These are phyloP conservation scores for Formicarius rufipectus DNA, from an alignment of 2,113 vertebrate species.

Conservation along the genomic window DNA sequence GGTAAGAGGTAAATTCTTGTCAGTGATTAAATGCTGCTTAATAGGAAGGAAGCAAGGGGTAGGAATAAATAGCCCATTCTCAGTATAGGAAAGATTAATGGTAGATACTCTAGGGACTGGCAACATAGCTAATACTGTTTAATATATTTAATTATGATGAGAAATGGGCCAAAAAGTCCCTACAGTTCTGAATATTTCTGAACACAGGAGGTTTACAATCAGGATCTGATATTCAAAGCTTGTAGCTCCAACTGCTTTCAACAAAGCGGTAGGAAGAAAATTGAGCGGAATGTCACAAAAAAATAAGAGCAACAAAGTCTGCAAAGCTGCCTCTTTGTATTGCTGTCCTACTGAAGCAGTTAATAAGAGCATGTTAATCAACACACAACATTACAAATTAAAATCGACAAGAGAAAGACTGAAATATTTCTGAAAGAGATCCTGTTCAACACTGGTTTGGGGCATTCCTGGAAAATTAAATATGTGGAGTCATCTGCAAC, in stretches of 20 bases:
- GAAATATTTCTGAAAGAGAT: not conserved
- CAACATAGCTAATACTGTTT: not conserved
- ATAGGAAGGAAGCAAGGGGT: constrained; percentile 4
- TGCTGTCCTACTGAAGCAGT: not conserved
- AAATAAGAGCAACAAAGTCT: not conserved
- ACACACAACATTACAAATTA: not conserved
- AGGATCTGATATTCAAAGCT: not conserved
- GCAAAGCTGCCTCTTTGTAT: not conserved
- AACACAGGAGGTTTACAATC: not conserved
- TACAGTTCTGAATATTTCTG: not conserved
- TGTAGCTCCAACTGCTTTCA: not conserved
- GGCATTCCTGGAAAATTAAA: not conserved
- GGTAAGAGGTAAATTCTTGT: constrained; percentile 26
- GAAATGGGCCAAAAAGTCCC: not conserved
- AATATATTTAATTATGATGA: not conserved
- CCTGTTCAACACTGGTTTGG: not conserved
- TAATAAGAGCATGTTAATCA: not conserved
- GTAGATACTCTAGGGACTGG: not conserved
- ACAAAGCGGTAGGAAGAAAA: not conserved
- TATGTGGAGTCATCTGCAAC: not conserved
- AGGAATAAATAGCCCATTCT: constrained; percentile 1
- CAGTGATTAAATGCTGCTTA: constrained; percentile 37
- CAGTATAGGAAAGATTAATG: not conserved
- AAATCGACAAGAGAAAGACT: not conserved
- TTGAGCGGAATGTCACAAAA: not conserved